Base-by-base conservation (phyloP, 2,113 vertebrate genomes). In the Elachura formosa region DNA sequence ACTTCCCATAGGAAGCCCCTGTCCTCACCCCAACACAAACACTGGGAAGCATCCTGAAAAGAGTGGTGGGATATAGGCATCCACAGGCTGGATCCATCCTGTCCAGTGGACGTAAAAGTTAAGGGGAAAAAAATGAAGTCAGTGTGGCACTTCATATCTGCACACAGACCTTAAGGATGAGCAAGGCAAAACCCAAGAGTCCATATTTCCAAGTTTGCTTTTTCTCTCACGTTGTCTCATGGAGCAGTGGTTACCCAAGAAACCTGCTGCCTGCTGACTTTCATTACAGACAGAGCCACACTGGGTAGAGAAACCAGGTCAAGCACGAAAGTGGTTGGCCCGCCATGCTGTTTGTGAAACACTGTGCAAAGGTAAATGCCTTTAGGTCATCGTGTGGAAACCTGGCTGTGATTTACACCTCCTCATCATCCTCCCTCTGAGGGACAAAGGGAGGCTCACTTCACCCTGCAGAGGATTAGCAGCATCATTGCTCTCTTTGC, bases 351-450 rank as follows among this genome's bases (percentile, higher is more conserved):
- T 17, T 94, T 97, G 74, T 5, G 12, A 94, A 95, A 91, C 17
- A 7, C 20, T 7, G 21, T 12, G 48, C 33, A 89, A 49, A 91
- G 45, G 49, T 79, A 58, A 85, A 93, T 38, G 51, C 59, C 67
- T 77, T 46, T 59, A 80, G 75, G 79, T 81, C 74, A 67, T 34
- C 0, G 0, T 89, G 78, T 59, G 84, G 55, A 91, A 93, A 96
- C 48, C 14, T 1, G 0, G 46, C 51, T 4, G 2, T 40, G n/a
- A 85, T 40, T 66, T 88, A 73, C 26, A 55, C 21, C 43, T 79
- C 63, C 66, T 84, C 54, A 33, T 95, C 63, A 24, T 87, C 62
- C 71, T 95, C 81, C 55, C 75, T 66, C 51, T 54, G 33, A 73
- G 54, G 56, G 61, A 64, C 4, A 23, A 81, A 93, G 43, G 68